These are phyloP conservation scores for Poecilia picta DNA, from an alignment of 2,797 vertebrate species.

Conservation along the genomic window DNA sequence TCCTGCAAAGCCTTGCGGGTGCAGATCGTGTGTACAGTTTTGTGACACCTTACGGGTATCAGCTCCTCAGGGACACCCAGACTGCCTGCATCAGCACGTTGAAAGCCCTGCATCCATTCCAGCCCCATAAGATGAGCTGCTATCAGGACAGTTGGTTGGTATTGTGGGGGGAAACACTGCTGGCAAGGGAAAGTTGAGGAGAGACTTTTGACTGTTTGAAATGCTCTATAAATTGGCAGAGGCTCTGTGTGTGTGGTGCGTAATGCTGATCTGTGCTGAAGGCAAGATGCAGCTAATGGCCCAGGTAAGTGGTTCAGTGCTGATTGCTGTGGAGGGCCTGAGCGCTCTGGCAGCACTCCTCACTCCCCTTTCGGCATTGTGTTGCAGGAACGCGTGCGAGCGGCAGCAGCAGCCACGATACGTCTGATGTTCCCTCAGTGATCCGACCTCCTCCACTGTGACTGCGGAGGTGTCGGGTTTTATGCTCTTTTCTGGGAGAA, in stretches of 20 bases:
- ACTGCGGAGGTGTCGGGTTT: conserved; percentile 39
- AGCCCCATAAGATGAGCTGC: neutral
- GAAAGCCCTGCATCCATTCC: neutral
- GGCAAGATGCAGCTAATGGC: conserved; percentile 75
- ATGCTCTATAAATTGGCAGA: conserved; percentile 62
- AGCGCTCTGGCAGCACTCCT: conserved; percentile 43
- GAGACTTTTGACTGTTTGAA: conserved; percentile 56
- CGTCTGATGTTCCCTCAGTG: conserved; percentile 28
- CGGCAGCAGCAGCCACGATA: conserved; percentile 15
- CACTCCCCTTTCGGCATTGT: conserved; percentile 30
- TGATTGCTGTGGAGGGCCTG: conserved; percentile 69
- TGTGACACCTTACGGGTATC: conserved; percentile 32
- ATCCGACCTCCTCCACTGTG: conserved; percentile 26
- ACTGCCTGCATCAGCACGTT: neutral
- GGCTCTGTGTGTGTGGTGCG: conserved; percentile 54
- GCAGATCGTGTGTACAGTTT: conserved; percentile 11
- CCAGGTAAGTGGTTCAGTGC: conserved; percentile 79
- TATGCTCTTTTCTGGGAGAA: conserved; percentile 26
- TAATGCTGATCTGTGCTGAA: conserved; percentile 78
- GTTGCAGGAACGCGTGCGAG: conserved; percentile 47
- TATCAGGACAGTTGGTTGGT: conserved; percentile 1
- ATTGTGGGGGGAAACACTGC: conserved; percentile 44
- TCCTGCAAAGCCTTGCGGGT: conserved; percentile 9
- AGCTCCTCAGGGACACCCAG: conserved; percentile 16
- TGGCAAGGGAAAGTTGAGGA: conserved; percentile 33